Percentiles rank a stretch among this genome's conserved stretches.
Evolutionary conservation across 2,797 vertebrate species (phyloP).

Genomic region (Rhynchotus rufescens): DNA sequence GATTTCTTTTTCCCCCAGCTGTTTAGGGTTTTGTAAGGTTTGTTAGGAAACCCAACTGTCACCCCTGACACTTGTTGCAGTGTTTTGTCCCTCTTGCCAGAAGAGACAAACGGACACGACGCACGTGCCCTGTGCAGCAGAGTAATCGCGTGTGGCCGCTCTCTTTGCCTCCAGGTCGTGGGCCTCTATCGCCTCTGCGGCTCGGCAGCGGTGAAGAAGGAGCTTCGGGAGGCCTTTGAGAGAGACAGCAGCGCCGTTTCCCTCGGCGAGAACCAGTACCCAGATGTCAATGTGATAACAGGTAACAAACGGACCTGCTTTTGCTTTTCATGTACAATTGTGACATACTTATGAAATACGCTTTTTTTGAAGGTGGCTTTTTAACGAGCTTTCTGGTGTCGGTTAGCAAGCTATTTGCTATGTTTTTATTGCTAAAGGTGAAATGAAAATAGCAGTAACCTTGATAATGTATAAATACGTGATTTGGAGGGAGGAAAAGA

Average conservation of each 20-base stretch:
- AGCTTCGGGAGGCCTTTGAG: constrained; percentile 96
- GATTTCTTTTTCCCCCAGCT: too few relatives aligned
- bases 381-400: background rate
- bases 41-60: too few relatives aligned
- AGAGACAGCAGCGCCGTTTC: constrained; percentile 89
- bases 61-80: background rate
- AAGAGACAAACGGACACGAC: rapidly evolving
- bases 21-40: too few relatives aligned
- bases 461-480: too few relatives aligned
- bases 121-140: background rate
- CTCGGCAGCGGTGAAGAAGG: constrained; percentile 97
- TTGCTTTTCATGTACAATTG: background rate
- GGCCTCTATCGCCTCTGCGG: constrained; percentile 96
- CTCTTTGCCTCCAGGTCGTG: constrained; percentile 87
- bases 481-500: background rate
- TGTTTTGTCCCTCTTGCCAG: rapidly evolving
- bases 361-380: background rate
- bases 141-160: background rate
- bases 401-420: background rate
- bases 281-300: constrained; percentile 98
- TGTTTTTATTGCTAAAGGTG: background rate
- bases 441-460: background rate
- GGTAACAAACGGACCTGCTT: constrained; percentile 81
- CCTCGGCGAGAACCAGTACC: constrained; percentile 92
- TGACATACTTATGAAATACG: background rate